These are phyloP conservation scores for Ochotona princeps DNA, from an alignment of 2,113 vertebrate species.

Conservation along the genomic window DNA sequence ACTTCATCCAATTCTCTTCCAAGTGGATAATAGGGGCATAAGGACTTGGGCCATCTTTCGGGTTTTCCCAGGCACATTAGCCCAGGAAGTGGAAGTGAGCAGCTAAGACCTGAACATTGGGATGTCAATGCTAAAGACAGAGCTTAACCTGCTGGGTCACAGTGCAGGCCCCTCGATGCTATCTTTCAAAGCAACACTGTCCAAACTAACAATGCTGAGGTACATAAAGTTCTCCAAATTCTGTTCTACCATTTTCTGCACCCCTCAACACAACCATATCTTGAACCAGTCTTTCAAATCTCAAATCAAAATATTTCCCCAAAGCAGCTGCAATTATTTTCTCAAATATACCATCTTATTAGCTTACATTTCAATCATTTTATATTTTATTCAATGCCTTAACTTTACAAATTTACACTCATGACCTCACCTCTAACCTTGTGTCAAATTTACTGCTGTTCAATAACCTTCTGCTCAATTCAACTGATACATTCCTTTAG, in stretches of 20 bases:
- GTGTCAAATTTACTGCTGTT: background rate
- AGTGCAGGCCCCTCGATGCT: too few species aligned
- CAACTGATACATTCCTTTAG: slow-evolving; percentile 6
- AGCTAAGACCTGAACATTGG: too few species aligned
- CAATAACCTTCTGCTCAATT: background rate
- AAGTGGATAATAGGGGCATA: too few species aligned
- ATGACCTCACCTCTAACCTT: background rate
- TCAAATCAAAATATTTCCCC: slow-evolving; percentile 16
- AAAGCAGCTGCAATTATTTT: background rate
- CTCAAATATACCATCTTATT: background rate
- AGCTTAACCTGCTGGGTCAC: too few species aligned
- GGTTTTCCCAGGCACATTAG: too few species aligned
- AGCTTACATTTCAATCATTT: background rate
- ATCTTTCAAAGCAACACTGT: background rate
- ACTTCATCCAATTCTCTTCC: too few species aligned
- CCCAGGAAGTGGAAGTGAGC: too few species aligned
- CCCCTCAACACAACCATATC: background rate
- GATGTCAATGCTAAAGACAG: too few species aligned
- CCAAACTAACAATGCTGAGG: background rate
- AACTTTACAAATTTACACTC: slow-evolving; percentile 23
- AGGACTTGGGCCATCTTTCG: too few species aligned
- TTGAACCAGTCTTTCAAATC: slow-evolving; percentile 23
- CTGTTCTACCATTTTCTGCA: background rate
- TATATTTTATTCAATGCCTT: background rate
- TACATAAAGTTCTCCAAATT: background rate